Evolutionary conservation across 2,113 vertebrate genomes (phyloP).

Genomic region (Scortum barcoo): DNA sequence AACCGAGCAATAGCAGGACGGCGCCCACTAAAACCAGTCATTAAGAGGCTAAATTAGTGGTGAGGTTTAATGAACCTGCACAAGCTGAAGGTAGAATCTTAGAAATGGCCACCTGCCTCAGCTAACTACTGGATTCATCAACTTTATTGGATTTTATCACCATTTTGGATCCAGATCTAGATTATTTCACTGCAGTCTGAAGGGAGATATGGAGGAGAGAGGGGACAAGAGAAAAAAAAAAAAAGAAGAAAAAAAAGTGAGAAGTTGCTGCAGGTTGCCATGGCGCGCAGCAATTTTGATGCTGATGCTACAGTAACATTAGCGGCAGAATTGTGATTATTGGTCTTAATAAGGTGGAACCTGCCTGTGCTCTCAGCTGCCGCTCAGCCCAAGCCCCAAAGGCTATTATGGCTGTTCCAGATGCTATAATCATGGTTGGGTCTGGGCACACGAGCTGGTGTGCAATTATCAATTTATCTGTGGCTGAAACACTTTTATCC

Average conservation of each 20-base stretch:
- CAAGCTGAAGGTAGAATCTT: slow-evolving; percentile 51
- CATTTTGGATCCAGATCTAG: slow-evolving; percentile 5
- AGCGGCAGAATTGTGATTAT: slow-evolving; percentile 56
- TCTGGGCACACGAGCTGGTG: slow-evolving; percentile 20
- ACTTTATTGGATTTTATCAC: slow-evolving; percentile 20
- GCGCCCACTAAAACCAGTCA: slow-evolving; percentile 69
- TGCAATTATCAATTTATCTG: slow-evolving; percentile 60
- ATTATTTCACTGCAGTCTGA: slow-evolving; percentile 1
- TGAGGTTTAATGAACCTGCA: slow-evolving; percentile 63
- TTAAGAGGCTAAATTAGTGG: slow-evolving; percentile 72
- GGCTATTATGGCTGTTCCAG: slow-evolving; percentile 58
- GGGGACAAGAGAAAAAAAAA: neutral
- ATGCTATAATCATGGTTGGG: slow-evolving; percentile 59
- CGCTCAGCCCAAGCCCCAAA: slow-evolving; percentile 44
- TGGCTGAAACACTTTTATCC: slow-evolving; percentile 44
- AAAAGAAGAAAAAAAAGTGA: neutral
- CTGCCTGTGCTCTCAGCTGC: slow-evolving; percentile 59
- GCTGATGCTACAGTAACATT: slow-evolving; percentile 44
- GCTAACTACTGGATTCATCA: slow-evolving; percentile 67
- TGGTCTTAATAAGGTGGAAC: slow-evolving; percentile 64
- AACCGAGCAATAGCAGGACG: slow-evolving; percentile 59
- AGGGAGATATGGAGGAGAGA: neutral
- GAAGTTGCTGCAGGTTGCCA: slow-evolving; percentile 18
- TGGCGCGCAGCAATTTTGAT: slow-evolving; percentile 8
- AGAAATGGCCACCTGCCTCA: slow-evolving; percentile 57